These are phyloP conservation scores for Danaus plexippus DNA, from an alignment of 1,140 invertebrate species.

Conservation along the genomic window DNA sequence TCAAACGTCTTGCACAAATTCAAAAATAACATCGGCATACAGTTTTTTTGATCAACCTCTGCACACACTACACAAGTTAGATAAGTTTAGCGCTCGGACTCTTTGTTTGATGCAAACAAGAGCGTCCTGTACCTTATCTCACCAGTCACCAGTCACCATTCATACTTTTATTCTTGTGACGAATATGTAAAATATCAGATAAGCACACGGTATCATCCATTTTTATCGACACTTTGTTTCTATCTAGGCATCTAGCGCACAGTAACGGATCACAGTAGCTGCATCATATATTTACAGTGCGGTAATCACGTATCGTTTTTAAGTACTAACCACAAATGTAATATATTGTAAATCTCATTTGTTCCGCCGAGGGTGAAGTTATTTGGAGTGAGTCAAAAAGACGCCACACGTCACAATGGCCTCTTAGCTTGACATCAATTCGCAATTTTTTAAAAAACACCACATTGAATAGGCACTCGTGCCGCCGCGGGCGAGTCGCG, in stretches of 20 bases:
- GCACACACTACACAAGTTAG: constrained; percentile 46
- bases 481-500: constrained; percentile 39
- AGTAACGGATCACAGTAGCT: too few species aligned
- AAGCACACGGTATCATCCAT: constrained; percentile 4
- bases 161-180: too few species aligned
- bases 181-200: constrained; percentile 2
- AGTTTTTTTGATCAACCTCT: constrained; percentile 55
- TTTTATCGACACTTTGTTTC: constrained; percentile 7
- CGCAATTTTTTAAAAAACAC: constrained; percentile 51
- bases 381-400: constrained; percentile 28
- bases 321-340: too few species aligned
- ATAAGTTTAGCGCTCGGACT: constrained; percentile 59
- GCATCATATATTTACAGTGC: too few species aligned
- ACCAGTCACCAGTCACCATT: neutral
- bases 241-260: neutral
- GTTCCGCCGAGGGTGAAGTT: constrained; percentile 16
- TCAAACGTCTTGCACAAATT: constrained; percentile 70
- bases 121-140: constrained; percentile 54
- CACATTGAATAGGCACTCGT: constrained; percentile 45
- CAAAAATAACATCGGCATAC: constrained; percentile 65
- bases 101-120: constrained; percentile 66
- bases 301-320: too few species aligned
- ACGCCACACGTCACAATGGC: constrained; percentile 41
- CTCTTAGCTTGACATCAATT: constrained; percentile 53
- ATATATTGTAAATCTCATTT: neutral